Evolutionary conservation across 2,888 invertebrate genomes (phyloP).

Genomic region (Loripinus fragilis): DNA sequence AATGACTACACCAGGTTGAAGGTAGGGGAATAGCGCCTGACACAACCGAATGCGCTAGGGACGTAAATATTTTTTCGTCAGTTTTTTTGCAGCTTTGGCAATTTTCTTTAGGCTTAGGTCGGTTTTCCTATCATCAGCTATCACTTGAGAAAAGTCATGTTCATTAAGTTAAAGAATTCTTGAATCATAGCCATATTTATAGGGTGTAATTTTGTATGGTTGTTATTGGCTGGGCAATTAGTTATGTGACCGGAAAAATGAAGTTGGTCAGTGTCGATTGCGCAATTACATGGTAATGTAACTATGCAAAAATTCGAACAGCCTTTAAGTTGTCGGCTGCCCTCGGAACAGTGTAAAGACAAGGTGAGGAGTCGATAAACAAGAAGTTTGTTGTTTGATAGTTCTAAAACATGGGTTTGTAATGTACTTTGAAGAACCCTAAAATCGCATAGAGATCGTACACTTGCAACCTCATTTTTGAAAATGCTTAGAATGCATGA

Average conservation of each 20-base stretch:
- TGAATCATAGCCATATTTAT: background rate
- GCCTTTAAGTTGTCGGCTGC: background rate
- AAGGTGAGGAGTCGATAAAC: background rate
- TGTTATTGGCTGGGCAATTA: background rate
- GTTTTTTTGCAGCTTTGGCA: background rate
- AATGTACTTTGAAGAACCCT: background rate
- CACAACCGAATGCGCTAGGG: background rate
- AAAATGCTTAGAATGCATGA: constrained; percentile 7
- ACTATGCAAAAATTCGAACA: background rate
- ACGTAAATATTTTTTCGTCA: background rate
- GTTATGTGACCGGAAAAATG: background rate
- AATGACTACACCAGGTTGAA: background rate
- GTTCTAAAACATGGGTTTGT: background rate
- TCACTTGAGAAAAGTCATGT: background rate
- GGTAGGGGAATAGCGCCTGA: background rate
- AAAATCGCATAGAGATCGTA: background rate
- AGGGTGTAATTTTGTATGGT: background rate
- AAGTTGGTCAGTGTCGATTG: background rate
- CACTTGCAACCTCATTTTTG: background rate
- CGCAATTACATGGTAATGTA: background rate
- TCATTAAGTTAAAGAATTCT: background rate
- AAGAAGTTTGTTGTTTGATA: background rate
- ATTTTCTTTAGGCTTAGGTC: background rate
- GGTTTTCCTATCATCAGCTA: background rate
- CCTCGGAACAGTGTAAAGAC: background rate